phyloP scores from a whole-genome alignment of 2,113 vertebrate genomes.

The Hypomesus transpacificus region DNA sequence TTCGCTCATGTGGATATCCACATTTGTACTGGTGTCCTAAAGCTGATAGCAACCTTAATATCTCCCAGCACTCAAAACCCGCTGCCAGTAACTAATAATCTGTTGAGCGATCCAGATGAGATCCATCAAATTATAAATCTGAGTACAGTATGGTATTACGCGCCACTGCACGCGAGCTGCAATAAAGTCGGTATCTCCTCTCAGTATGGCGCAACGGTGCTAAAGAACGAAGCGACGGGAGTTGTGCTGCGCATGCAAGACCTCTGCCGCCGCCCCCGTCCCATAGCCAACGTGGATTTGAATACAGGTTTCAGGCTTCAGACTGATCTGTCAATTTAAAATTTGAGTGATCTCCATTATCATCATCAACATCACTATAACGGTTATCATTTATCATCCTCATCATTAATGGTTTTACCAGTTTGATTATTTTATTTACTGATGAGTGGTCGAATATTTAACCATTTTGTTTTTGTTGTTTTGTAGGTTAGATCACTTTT shows the following conservation, averaged over 20 bases:
- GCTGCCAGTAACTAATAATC: background rate
- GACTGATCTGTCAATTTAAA: no score
- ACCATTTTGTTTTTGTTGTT: no score
- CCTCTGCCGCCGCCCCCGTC: background rate
- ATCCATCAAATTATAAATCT: background rate
- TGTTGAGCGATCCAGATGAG: background rate
- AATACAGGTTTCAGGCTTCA: background rate
- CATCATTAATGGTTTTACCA: background rate
- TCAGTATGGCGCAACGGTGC: conserved; percentile 1
- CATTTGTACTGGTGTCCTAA: conserved; percentile 36
- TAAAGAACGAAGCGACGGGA: conserved; percentile 2
- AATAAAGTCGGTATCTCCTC: background rate
- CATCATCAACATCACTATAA: background rate
- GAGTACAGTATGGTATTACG: background rate
- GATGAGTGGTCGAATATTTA: no score
- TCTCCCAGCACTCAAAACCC: conserved; percentile 1
- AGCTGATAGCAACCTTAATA: background rate
- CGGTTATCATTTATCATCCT: background rate
- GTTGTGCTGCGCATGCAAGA: conserved; percentile 6
- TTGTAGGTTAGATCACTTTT: no score
- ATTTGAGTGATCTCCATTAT: background rate
- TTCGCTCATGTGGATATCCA: conserved; percentile 46
- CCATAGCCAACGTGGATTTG: background rate
- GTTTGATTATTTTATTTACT: background rate
- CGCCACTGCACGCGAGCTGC: background rate